Conservation (phyloP, 2,113 vertebrate species). For the Syrrhaptes paradoxus region DNA sequence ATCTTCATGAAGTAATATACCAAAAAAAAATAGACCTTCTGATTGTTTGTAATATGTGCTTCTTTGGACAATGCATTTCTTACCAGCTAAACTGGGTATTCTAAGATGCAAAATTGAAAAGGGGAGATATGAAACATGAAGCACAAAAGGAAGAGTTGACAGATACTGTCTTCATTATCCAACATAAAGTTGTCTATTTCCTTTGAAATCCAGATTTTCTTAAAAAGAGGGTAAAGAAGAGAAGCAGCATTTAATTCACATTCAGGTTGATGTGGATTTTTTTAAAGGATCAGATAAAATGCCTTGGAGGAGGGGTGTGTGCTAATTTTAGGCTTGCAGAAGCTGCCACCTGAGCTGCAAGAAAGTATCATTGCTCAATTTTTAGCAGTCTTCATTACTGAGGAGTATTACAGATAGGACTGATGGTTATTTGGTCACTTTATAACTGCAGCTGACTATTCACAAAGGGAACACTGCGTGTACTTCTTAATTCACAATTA, state of each 20-base stretch:
- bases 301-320: background rate
- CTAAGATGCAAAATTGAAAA: background rate
- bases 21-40: background rate
- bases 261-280: background rate
- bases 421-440: background rate
- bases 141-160: background rate
- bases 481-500: background rate
- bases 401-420: background rate
- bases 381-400: background rate
- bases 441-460: background rate
- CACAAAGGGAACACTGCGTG: background rate
- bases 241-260: background rate
- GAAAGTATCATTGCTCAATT: background rate
- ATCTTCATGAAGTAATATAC: background rate
- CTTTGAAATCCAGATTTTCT: conserved; percentile 63
- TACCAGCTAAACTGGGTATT: background rate
- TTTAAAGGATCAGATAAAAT: background rate
- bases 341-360: background rate
- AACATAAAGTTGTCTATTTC: background rate
- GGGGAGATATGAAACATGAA: background rate
- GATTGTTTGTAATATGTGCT: background rate
- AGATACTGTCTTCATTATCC: conserved; percentile 15
- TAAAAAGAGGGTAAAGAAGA: background rate
- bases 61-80: background rate
- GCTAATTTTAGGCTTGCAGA: background rate